These are phyloP conservation scores for Geopemphigus sp. DNA, from an alignment of 1,140 invertebrate species.

Conservation along the genomic window DNA sequence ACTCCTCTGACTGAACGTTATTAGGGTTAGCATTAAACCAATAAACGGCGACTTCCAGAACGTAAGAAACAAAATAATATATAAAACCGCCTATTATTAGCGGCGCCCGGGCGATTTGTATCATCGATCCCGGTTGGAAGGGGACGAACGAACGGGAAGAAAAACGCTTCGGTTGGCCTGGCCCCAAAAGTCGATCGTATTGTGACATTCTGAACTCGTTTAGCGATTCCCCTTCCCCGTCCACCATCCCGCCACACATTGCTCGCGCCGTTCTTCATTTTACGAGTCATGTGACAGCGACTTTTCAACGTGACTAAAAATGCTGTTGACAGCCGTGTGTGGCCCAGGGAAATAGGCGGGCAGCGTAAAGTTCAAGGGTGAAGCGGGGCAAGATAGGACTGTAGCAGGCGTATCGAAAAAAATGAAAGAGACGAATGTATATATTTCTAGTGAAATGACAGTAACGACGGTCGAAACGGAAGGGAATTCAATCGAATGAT, in stretches of 20 bases:
- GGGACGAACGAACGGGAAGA: neutral
- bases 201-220: conserved; percentile 24
- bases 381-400: neutral
- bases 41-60: conserved; percentile 9
- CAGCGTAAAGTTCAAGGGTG: conserved; percentile 11
- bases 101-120: neutral
- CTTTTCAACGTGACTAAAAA: conserved; percentile 30
- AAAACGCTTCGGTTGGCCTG: neutral
- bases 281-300: conserved; percentile 7
- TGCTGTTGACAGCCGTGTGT: conserved; percentile 11
- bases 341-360: neutral
- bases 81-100: conserved; percentile 22
- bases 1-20: neutral
- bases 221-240: neutral
- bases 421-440: neutral
- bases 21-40: neutral
- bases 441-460: conserved; percentile 12
- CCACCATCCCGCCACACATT: neutral
- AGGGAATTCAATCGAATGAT: conserved; percentile 23
- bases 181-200: conserved; percentile 18
- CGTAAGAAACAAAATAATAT: conserved; percentile 4
- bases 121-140: neutral
- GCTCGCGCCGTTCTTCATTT: neutral
- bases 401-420: neutral
- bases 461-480: conserved; percentile 4